A percentile compares a stretch with the other conserved stretches of the same genome.
Evolutionary conservation across 2,113 vertebrate genomes (phyloP).

Genomic region (Alethe castanea): DNA sequence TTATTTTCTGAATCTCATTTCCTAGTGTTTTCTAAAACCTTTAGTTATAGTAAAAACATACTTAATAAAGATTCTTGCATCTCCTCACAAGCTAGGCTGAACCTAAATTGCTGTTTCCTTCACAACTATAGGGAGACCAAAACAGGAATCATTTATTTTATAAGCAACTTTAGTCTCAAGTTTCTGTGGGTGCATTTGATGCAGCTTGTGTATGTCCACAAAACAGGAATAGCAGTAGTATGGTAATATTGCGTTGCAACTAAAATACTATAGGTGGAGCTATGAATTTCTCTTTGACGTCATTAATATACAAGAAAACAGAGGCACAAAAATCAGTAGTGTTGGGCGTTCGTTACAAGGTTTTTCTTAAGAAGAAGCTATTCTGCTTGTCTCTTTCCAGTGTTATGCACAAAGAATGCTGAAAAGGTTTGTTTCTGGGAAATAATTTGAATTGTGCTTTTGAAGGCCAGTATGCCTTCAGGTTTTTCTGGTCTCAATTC

Average conservation of each 20-base stretch:
- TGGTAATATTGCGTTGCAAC: neutral
- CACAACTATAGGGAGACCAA: neutral
- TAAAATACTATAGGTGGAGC: neutral
- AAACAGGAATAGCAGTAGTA: neutral
- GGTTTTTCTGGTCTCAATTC: neutral
- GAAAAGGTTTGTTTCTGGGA: neutral
- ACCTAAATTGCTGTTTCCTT: neutral
- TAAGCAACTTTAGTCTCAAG: neutral
- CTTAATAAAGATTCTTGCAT: neutral
- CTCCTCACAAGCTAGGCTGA: neutral
- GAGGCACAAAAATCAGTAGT: neutral
- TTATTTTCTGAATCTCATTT: neutral
- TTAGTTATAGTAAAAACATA: neutral
- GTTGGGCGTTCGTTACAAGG: neutral
- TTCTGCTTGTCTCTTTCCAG: neutral
- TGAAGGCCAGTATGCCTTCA: neutral
- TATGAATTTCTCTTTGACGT: neutral
- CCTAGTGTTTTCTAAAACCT: neutral
- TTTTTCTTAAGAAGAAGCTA: neutral
- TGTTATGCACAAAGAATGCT: neutral
- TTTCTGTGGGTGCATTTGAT: neutral
- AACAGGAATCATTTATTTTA: neutral
- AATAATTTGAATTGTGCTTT: neutral
- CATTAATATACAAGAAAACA: neutral
- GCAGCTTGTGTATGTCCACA: neutral